A percentile compares a stretch with the other conserved stretches of the same genome.
phyloP scores from a whole-genome alignment of 1,140 invertebrate species.

The Penaeus vannamei region DNA sequence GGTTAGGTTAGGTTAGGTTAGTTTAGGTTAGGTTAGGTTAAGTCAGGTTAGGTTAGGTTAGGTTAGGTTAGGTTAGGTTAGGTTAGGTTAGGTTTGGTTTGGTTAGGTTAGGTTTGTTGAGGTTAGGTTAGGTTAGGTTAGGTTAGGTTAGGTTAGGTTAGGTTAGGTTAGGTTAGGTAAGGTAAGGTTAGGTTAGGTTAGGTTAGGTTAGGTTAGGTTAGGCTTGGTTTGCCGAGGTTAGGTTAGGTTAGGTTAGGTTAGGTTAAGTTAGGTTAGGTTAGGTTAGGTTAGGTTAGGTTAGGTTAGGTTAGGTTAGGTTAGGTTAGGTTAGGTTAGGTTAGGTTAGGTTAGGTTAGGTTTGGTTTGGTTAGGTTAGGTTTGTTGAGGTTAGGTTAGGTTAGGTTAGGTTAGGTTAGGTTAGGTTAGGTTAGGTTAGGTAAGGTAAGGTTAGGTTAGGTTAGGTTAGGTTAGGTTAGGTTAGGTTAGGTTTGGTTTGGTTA shows the following conservation, averaged over 20 bases:
- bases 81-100: conserved; percentile 6
- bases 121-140: conserved; percentile 7
- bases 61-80: conserved; percentile 1
- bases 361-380: no score
- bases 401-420: no score
- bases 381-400: no score
- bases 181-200: conserved; percentile 7
- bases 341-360: conserved; percentile 1
- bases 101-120: no score
- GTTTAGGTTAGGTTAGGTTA: no score
- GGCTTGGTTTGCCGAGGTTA: conserved; percentile 1
- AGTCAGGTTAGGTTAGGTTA: not conserved
- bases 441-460: no score
- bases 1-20: no score
- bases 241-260: conserved; percentile 3
- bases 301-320: conserved; percentile 7
- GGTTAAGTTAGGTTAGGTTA: not conserved
- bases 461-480: no score
- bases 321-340: not conserved
- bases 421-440: no score
- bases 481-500: no score
- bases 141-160: conserved; percentile 7
- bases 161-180: not conserved
- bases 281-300: conserved; percentile 7
- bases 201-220: conserved; percentile 1